Conservation (phyloP, 2,888 invertebrate species). For the Dryadula phaetusa region DNA sequence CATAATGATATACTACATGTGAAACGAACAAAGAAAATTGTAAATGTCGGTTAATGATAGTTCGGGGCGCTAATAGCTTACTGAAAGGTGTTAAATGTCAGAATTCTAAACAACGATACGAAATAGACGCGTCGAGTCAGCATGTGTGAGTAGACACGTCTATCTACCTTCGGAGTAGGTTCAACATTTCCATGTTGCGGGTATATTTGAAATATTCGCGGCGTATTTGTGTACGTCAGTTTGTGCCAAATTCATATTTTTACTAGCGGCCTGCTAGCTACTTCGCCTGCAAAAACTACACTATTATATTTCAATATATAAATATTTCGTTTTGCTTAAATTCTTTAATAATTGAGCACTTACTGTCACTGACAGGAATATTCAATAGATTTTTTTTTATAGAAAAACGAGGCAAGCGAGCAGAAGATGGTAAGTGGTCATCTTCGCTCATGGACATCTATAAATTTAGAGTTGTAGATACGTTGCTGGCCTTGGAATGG, state of each 20-base stretch:
- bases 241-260: not conserved
- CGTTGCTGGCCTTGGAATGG: too few species aligned
- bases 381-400: too few species aligned
- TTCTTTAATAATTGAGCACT: too few species aligned
- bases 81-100: conserved; percentile 24
- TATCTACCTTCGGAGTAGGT: conserved; percentile 4
- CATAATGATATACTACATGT: not conserved
- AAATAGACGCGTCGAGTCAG: conserved; percentile 20
- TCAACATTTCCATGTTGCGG: conserved; percentile 17
- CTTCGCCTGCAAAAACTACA: too few species aligned
- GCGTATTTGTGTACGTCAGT: not conserved
- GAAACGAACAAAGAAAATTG: not conserved
- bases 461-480: too few species aligned
- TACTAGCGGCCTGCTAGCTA: too few species aligned
- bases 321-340: too few species aligned
- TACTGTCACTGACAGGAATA: too few species aligned
- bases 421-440: too few species aligned
- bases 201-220: not conserved
- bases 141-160: conserved; percentile 15
- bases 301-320: too few species aligned
- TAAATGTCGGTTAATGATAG: not conserved
- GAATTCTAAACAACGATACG: conserved; percentile 23
- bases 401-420: too few species aligned
- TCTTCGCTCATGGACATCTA: too few species aligned
- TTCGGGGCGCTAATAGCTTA: conserved; percentile 10